These are phyloP conservation scores for Montipora capitata DNA, from an alignment of 92 coral and sea anemone species.

Conservation along the genomic window DNA sequence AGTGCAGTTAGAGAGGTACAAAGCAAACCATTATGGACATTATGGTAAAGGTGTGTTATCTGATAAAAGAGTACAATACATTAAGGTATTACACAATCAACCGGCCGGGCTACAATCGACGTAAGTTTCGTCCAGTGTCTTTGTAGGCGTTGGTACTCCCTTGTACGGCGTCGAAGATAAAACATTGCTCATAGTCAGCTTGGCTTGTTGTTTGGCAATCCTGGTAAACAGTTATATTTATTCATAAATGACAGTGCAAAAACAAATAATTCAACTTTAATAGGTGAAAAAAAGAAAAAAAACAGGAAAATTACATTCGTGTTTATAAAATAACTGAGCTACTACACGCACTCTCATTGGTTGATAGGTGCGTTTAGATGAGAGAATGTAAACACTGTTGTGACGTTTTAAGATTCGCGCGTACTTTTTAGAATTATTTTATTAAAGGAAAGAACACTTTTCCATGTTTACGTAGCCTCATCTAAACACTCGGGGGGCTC, in stretches of 20 bases:
- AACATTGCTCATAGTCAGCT: neutral
- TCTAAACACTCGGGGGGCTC: conserved; percentile 3
- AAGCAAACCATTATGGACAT: neutral
- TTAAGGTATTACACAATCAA: neutral
- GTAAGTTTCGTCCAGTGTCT: neutral
- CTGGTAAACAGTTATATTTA: neutral
- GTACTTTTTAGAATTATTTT: neutral
- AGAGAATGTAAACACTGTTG: no score
- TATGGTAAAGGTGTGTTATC: no score
- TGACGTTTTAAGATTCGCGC: no score
- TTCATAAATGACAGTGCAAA: neutral
- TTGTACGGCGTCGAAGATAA: conserved; percentile 2
- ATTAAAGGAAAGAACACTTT: neutral
- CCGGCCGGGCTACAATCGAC: neutral
- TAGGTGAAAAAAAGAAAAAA: no score
- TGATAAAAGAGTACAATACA: neutral
- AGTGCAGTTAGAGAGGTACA: neutral
- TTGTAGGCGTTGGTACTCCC: neutral
- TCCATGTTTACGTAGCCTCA: neutral
- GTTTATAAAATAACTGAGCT: no score
- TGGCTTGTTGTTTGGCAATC: conserved; percentile 15
- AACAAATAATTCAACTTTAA: neutral
- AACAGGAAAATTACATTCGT: no score
- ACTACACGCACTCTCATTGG: no score
- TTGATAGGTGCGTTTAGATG: no score